Evolutionary conservation across 53 echinoderm and acorn worm species (phyloP), one percentile per base, ranked within the genome.

Genomic region (Crossaster papposus): DNA sequence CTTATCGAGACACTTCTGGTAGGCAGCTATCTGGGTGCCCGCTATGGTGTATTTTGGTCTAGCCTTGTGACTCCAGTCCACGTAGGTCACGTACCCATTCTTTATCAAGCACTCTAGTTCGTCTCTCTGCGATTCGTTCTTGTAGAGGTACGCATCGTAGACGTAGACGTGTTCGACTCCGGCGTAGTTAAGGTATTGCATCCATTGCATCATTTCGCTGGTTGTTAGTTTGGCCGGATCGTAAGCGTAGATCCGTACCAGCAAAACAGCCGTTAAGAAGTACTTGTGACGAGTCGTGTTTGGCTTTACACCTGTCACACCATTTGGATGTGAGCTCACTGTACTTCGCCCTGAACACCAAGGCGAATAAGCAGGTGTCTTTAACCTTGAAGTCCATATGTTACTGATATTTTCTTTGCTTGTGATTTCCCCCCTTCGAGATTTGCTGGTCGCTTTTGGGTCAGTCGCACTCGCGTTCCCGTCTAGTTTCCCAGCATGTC

Each of bases 71-170:
- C 83, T 83, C 83, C 83, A 81, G 22, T 81, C 81, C 81, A 64
- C 65, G 65, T 81, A 81, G 3, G 81, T 81, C 22, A 81, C 81
- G 20, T 23, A 83, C 1, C 83, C 83, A 4, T 71, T 83, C 71
- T 71, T 15, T 13, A 52, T 71, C 30, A 83, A 71, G 14, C 83
- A 83, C 22, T 17, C 1, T 2, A 83, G 30, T 4, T 18, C 9
- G 15, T 22, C 71, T 23, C 37, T 83, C 18, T 83, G 83, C 12
- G 83, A 83, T 71, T 83, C 83, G 26, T 83, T 83, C 52, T 38
- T 51, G 52, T 50, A 83, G 6, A 83, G 31, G 71, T 83, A 83
- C 28, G 83, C 83, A 54, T 81, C 81, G 81, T 81, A 81, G n/a
- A 81, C 81, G 26, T 81, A 81, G 1, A 81, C 81, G 3, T 81